Evolutionary conservation across 2,113 vertebrate genomes (phyloP).

Genomic region (Labeo catla): DNA sequence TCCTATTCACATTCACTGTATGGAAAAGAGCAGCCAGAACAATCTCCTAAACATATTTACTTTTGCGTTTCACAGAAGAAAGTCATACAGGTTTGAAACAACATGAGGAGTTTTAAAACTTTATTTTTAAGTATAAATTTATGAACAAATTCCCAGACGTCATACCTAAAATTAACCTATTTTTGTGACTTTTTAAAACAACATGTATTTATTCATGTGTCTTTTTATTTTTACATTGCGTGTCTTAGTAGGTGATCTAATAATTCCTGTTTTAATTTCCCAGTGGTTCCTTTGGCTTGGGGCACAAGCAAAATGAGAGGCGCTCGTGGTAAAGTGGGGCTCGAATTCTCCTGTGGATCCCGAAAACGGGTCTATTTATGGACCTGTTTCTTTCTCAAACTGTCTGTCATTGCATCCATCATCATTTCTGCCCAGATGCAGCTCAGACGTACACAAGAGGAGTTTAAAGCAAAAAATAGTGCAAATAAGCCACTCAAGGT

Average conservation of each 20-base stretch:
- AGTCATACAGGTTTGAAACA: background rate
- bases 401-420: conserved; percentile 65
- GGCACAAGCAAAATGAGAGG: conserved; percentile 69
- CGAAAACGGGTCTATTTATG: conserved; percentile 72
- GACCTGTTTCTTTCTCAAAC: conserved; percentile 66
- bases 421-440: conserved; percentile 50
- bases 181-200: conserved; percentile 62
- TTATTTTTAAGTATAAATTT: background rate
- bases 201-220: conserved; percentile 66
- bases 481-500: background rate
- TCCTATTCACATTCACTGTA: background rate
- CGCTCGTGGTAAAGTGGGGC: conserved; percentile 74
- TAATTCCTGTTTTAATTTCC: conserved; percentile 78
- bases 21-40: background rate
- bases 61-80: background rate
- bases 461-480: background rate
- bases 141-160: background rate
- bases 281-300: conserved; percentile 75
- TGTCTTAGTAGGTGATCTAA: conserved; percentile 61
- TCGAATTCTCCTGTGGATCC: conserved; percentile 70
- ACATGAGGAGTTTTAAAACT: background rate
- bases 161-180: conserved; percentile 55
- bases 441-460: background rate
- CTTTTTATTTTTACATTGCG: conserved; percentile 55
- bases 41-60: background rate